Evolutionary conservation across 53 echinoderm and acorn worm species (phyloP).

Genomic region (Astropecten irregularis): DNA sequence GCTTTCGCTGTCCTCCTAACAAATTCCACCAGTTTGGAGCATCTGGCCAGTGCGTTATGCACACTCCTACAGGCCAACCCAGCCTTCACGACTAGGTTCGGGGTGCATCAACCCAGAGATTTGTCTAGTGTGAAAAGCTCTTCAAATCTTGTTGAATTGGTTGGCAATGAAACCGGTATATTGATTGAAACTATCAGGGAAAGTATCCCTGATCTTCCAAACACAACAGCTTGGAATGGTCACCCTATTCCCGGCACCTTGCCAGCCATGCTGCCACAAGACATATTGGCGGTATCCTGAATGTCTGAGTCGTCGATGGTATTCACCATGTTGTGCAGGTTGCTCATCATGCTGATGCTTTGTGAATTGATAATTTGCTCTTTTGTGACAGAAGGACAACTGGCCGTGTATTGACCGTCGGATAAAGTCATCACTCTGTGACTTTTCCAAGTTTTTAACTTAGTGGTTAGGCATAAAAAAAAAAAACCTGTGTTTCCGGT

Average conservation of each 20-base stretch:
- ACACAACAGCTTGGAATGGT: constrained; percentile 33
- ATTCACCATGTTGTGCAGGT: background rate
- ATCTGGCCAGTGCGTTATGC: background rate
- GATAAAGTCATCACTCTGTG: too few species aligned
- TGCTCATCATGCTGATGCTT: background rate
- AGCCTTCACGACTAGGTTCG: constrained; percentile 42
- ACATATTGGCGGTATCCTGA: constrained; percentile 22
- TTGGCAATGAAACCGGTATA: constrained; percentile 24
- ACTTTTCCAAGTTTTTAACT: background rate
- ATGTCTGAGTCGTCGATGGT: background rate
- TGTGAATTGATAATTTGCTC: too few species aligned
- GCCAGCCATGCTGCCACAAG: constrained; percentile 25
- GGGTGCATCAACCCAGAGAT: too few species aligned
- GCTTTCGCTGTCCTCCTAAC: constrained; percentile 15
- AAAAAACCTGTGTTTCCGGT: too few species aligned
- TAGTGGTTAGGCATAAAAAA: background rate
- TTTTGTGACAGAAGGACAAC: background rate
- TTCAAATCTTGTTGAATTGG: constrained; percentile 4
- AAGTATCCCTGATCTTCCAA: constrained; percentile 15
- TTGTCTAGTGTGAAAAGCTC: too few species aligned
- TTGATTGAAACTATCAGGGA: background rate
- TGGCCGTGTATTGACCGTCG: too few species aligned
- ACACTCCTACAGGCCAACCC: background rate
- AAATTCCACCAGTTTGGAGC: constrained; percentile 30
- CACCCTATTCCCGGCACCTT: background rate